phyloP scores from a whole-genome alignment of 2,888 invertebrate species.

The Conops quadrifasciatus region DNA sequence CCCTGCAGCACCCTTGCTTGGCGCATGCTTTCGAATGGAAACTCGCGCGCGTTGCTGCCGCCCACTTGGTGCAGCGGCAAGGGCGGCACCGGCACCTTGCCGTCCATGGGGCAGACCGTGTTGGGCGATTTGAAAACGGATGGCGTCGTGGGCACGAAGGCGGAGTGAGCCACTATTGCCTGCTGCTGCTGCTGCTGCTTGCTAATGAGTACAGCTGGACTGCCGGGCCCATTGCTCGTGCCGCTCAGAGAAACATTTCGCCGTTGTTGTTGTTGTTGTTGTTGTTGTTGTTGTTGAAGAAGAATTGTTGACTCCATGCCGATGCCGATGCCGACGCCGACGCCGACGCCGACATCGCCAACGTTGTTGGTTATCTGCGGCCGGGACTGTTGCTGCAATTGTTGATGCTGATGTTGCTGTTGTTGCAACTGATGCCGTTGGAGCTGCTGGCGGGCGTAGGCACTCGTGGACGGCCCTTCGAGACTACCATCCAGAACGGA shows the following conservation, averaged over 20 bases:
- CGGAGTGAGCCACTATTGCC: slow-evolving; percentile 45
- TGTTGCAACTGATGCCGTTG: slow-evolving; percentile 46
- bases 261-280: slow-evolving; percentile 49
- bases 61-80: slow-evolving; percentile 66
- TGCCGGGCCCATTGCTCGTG: slow-evolving; percentile 44
- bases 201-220: slow-evolving; percentile 39
- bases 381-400: slow-evolving; percentile 47
- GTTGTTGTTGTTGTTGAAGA: no score
- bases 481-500: slow-evolving; percentile 28
- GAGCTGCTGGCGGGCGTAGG: slow-evolving; percentile 40
- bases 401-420: slow-evolving; percentile 47
- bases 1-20: slow-evolving; percentile 86
- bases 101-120: slow-evolving; percentile 86
- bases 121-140: slow-evolving; percentile 79
- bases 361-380: slow-evolving; percentile 48
- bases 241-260: slow-evolving; percentile 46
- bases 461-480: slow-evolving; percentile 35
- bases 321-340: no score
- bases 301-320: no score
- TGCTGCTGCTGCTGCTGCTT: slow-evolving; percentile 45
- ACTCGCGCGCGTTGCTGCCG: slow-evolving; percentile 67
- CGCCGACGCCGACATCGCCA: slow-evolving; percentile 29
- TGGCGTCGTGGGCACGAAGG: slow-evolving; percentile 44
- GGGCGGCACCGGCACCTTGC: slow-evolving; percentile 71
- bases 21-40: slow-evolving; percentile 92